phyloP scores from a whole-genome alignment of 92 coral and sea anemone genomes.

The Zoanthus gigantus region DNA sequence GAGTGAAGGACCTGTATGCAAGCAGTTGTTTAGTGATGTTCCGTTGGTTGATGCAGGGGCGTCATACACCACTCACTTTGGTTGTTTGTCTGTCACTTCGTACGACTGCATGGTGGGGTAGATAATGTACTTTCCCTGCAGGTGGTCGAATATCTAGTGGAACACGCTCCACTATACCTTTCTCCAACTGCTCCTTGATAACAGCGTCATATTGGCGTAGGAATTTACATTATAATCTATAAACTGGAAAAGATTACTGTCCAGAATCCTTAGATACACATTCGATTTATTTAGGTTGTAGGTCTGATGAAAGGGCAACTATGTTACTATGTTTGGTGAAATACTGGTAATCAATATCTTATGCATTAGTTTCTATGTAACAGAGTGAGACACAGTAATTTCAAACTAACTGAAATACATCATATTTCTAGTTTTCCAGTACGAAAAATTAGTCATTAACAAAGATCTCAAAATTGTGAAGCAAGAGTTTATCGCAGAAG shows the following conservation, averaged over 20 bases:
- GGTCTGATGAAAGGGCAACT: neutral
- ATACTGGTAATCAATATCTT: neutral
- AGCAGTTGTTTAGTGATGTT: neutral
- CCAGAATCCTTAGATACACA: neutral
- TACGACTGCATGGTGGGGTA: constrained; percentile 20
- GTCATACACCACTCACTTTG: constrained; percentile 12
- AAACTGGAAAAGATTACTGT: neutral
- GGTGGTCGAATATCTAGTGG: neutral
- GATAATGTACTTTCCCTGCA: constrained; percentile 12
- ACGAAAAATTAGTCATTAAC: constrained; percentile 1
- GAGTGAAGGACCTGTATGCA: neutral
- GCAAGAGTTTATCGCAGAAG: constrained; percentile 24
- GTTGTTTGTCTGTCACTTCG: constrained; percentile 7
- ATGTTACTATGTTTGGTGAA: neutral
- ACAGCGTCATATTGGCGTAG: constrained; percentile 3
- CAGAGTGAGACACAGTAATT: neutral
- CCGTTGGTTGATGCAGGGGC: constrained; percentile 27
- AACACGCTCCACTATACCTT: neutral
- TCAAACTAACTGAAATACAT: neutral
- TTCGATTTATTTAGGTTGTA: neutral
- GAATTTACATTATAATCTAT: neutral
- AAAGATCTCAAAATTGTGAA: neutral
- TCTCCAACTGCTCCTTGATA: constrained; percentile 28
- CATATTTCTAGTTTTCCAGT: neutral
- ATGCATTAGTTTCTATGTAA: neutral